Evolutionary conservation across 2,888 invertebrate genomes (phyloP).

Genomic region (Dolichomitus sp.): DNA sequence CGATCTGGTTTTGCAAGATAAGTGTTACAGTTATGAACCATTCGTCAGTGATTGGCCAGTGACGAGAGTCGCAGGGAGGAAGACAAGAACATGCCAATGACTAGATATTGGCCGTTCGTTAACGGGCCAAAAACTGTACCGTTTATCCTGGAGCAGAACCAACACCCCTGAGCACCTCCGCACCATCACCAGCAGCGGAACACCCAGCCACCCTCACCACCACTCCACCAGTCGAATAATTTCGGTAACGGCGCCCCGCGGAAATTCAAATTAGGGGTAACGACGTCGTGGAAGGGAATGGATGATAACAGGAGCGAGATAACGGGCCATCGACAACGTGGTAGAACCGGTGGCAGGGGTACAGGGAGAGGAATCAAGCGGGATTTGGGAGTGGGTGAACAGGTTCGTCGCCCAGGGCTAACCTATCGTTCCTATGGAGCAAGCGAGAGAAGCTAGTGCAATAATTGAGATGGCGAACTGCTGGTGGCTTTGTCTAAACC

Average conservation of each 20-base stretch:
- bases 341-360: slow-evolving; percentile 35
- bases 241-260: slow-evolving; percentile 78
- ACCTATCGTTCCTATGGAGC: slow-evolving; percentile 54
- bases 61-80: background rate
- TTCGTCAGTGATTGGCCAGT: slow-evolving; percentile 18
- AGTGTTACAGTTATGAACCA: slow-evolving; percentile 19
- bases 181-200: slow-evolving; percentile 7
- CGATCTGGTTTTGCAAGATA: slow-evolving; percentile 1
- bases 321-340: slow-evolving; percentile 70
- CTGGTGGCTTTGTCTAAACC: slow-evolving; percentile 67
- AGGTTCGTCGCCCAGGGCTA: slow-evolving; percentile 63
- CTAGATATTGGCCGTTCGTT: slow-evolving; percentile 17
- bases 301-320: slow-evolving; percentile 71
- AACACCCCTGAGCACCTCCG: slow-evolving; percentile 47
- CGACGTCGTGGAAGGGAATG: slow-evolving; percentile 74
- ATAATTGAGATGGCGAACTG: slow-evolving; percentile 76
- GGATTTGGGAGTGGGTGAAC: slow-evolving; percentile 42
- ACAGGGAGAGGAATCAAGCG: slow-evolving; percentile 34
- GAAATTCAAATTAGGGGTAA: slow-evolving; percentile 80
- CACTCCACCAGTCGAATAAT: slow-evolving; percentile 74
- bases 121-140: slow-evolving; percentile 27
- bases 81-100: slow-evolving; percentile 6
- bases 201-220: slow-evolving; percentile 28
- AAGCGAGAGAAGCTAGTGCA: slow-evolving; percentile 60
- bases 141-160: slow-evolving; percentile 30